A percentile compares a stretch with the other conserved stretches of the same genome.
Conservation (phyloP, 2,888 invertebrate genomes). For the Stenodera caucasica region DNA sequence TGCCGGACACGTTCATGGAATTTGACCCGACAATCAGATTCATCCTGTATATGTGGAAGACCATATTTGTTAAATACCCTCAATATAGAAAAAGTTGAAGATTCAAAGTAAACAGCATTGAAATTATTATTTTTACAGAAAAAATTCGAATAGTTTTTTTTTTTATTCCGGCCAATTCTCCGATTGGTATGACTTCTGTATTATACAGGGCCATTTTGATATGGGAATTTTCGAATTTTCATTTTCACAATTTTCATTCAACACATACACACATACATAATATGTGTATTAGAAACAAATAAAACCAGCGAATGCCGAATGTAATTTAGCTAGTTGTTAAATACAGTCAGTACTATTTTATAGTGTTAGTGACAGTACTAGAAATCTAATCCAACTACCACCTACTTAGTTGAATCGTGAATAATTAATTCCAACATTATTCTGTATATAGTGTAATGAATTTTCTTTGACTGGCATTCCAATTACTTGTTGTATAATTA, state of each 20-base stretch:
- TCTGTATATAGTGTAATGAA: slow-evolving; percentile 1
- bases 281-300: not conserved
- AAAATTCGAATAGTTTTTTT: too few species aligned
- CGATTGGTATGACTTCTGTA: too few species aligned
- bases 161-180: too few species aligned
- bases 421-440: slow-evolving; percentile 4
- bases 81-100: too few species aligned
- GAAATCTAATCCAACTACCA: slow-evolving; percentile 6
- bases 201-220: too few species aligned
- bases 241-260: not conserved
- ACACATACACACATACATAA: not conserved
- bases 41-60: too few species aligned
- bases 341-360: slow-evolving; percentile 6
- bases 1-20: too few species aligned
- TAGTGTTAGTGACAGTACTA: slow-evolving; percentile 4
- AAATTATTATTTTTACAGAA: too few species aligned
- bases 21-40: too few species aligned
- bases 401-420: slow-evolving; percentile 5
- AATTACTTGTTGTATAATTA: slow-evolving; percentile 5
- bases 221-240: too few species aligned
- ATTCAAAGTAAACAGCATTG: too few species aligned
- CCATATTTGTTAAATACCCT: too few species aligned
- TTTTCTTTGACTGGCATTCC: slow-evolving; percentile 5
- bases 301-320: not conserved
- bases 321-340: slow-evolving; percentile 5